phyloP scores from a whole-genome alignment of 2,888 invertebrate genomes.

The Eupeodes latifasciatus region DNA sequence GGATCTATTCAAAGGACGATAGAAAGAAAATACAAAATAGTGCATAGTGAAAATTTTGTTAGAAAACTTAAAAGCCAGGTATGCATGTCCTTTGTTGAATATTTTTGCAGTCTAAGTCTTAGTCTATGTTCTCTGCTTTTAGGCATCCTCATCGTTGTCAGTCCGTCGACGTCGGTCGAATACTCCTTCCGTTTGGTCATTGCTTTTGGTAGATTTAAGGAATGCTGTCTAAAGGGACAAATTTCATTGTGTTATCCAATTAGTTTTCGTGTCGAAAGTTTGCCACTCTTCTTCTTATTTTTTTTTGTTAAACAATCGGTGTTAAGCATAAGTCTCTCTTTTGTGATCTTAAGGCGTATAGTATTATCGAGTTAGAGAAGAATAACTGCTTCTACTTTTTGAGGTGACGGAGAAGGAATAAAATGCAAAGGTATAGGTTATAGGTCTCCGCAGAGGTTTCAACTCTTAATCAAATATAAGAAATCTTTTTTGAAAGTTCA shows the following conservation, averaged over 20 bases:
- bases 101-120: slow-evolving; percentile 15
- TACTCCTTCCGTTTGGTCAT: slow-evolving; percentile 20
- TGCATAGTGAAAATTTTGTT: slow-evolving; percentile 17
- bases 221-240: slow-evolving; percentile 37
- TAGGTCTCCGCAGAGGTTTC: neutral
- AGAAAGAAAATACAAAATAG: slow-evolving; percentile 10
- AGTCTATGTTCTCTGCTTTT: neutral
- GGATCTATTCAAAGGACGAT: slow-evolving; percentile 12
- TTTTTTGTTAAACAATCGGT: neutral
- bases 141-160: too few relatives aligned
- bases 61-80: slow-evolving; percentile 44
- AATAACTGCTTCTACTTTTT: neutral
- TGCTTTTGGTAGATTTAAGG: neutral
- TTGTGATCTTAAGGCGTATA: neutral
- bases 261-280: slow-evolving; percentile 58
- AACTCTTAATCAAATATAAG: slow-evolving; percentile 5
- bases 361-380: slow-evolving; percentile 14
- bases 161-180: too few relatives aligned
- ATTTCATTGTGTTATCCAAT: slow-evolving; percentile 64
- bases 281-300: slow-evolving; percentile 25
- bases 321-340: neutral
- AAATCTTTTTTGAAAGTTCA: neutral
- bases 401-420: neutral
- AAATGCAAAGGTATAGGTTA: neutral
- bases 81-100: slow-evolving; percentile 56